These are phyloP conservation scores for Lumbricus terrestris DNA, from an alignment of 2,888 invertebrate species.

Conservation along the genomic window DNA sequence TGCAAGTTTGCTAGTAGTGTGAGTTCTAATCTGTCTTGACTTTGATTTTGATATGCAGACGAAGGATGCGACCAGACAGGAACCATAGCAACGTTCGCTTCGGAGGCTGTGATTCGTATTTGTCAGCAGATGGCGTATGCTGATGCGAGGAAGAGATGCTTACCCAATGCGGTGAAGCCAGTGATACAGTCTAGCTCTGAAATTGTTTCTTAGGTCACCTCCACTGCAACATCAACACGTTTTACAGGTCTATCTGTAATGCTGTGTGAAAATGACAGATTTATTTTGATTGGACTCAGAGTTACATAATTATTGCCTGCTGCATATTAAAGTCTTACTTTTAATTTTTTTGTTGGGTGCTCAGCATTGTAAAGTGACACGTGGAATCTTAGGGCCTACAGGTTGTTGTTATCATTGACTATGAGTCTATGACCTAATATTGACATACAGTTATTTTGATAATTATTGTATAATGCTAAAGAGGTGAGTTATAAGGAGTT, in stretches of 20 bases:
- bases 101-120: neutral
- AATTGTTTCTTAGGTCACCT: neutral
- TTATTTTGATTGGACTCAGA: neutral
- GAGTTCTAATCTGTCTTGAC: neutral
- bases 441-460: too few relatives aligned
- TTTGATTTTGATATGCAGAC: neutral
- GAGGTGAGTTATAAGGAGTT: neutral
- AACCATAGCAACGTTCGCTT: neutral
- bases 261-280: neutral
- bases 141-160: neutral
- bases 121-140: neutral
- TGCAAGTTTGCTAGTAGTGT: neutral
- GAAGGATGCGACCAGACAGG: neutral
- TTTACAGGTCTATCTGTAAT: neutral
- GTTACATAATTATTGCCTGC: neutral
- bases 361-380: too few relatives aligned
- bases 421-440: neutral
- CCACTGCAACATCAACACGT: neutral
- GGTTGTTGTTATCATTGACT: neutral
- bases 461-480: neutral
- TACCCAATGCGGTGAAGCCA: neutral
- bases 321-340: neutral
- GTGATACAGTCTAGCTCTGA: neutral
- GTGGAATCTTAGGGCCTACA: neutral
- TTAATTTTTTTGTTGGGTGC: neutral